Percentiles rank a stretch among this genome's conserved stretches.
Evolutionary conservation across 2,113 vertebrate genomes (phyloP).

Genomic region (Salminus brasiliensis): DNA sequence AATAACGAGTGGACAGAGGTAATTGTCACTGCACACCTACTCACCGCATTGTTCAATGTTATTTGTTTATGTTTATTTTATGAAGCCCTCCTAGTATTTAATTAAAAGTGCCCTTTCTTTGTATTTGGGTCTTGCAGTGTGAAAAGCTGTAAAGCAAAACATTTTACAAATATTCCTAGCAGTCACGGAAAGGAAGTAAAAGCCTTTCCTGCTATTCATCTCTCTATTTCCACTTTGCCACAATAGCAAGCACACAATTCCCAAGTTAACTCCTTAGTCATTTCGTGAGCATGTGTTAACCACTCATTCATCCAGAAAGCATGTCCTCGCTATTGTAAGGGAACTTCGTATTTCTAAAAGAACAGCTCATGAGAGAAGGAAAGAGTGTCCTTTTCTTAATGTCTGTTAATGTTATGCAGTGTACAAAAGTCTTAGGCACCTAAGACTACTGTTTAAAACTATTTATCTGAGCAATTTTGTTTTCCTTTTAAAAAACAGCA

Average conservation of each 20-base stretch:
- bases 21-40: too few relatives aligned
- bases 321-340: neutral
- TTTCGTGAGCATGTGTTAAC: conserved; percentile 2
- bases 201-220: conserved; percentile 47
- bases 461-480: too few relatives aligned
- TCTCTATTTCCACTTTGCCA: conserved; percentile 33
- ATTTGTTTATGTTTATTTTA: neutral
- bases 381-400: neutral
- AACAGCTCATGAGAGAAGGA: neutral
- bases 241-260: conserved; percentile 29
- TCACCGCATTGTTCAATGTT: neutral
- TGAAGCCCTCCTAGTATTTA: neutral
- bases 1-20: conserved; percentile 98
- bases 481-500: too few relatives aligned
- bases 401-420: too few relatives aligned
- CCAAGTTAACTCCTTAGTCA: conserved; percentile 21
- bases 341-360: neutral
- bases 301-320: neutral
- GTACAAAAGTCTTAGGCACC: too few relatives aligned
- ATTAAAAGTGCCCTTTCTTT: neutral
- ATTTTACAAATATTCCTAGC: neutral
- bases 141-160: neutral
- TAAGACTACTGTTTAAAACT: too few relatives aligned
- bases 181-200: conserved; percentile 32
- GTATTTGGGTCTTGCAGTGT: neutral